Conservation (phyloP, 2,888 invertebrate genomes). For the Cheilosia soror region DNA sequence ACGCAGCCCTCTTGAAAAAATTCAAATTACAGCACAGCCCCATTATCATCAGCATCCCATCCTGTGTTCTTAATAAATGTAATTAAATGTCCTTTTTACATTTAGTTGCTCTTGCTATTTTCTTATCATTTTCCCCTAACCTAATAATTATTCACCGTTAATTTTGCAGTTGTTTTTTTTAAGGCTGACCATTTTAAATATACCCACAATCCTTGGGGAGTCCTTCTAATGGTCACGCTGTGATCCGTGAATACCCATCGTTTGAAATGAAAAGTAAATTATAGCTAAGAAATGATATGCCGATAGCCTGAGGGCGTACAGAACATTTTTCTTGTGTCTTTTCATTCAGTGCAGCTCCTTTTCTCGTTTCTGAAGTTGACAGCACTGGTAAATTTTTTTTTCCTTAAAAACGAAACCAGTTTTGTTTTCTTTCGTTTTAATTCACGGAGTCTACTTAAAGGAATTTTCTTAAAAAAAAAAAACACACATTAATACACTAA, state of each 20-base stretch:
- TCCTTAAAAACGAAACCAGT: not conserved
- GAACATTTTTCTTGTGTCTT: not conserved
- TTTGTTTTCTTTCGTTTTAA: constrained; percentile 30
- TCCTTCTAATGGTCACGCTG: not conserved
- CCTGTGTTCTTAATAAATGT: constrained; percentile 39
- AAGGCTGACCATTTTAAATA: constrained; percentile 16
- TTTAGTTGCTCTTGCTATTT: constrained; percentile 18
- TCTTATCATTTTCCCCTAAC: constrained; percentile 27
- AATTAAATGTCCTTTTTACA: constrained; percentile 56
- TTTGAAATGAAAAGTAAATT: constrained; percentile 18
- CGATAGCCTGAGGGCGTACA: not conserved
- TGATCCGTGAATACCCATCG: not conserved
- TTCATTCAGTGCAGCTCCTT: not conserved
- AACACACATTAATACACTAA: constrained; percentile 4
- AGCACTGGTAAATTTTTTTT: constrained; percentile 8
- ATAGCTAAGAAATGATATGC: constrained; percentile 8
- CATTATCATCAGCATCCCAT: not conserved
- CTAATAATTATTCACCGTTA: constrained; percentile 45
- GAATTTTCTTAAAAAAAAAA: constrained; percentile 8
- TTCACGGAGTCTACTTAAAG: constrained; percentile 39
- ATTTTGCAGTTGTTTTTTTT: constrained; percentile 19
- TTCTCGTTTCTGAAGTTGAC: constrained; percentile 4
- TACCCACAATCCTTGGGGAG: no score
- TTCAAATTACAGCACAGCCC: not conserved
- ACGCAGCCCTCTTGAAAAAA: not conserved